These are phyloP conservation scores for Clarias macrocephalus DNA, from an alignment of 2,113 vertebrate genomes.

Conservation along the genomic window DNA sequence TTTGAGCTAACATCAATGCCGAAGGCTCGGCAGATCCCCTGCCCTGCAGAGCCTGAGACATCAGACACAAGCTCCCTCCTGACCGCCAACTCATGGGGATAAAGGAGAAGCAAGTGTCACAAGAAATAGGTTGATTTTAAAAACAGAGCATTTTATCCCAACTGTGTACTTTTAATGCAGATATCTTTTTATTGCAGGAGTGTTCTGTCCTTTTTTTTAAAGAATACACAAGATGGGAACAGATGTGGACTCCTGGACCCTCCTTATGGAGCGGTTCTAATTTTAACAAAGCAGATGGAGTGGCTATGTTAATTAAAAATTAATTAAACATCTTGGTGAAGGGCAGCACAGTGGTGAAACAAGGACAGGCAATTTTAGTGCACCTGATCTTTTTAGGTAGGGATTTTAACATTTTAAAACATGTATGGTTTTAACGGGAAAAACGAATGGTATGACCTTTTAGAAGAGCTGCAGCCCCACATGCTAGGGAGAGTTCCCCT, in stretches of 20 bases:
- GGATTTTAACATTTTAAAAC: constrained; percentile 32
- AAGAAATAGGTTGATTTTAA: too few species aligned
- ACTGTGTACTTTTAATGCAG: not conserved
- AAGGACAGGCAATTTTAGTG: constrained; percentile 11
- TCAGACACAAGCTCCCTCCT: too few species aligned
- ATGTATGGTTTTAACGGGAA: constrained; percentile 27
- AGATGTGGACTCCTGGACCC: too few species aligned
- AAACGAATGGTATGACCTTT: constrained; percentile 6
- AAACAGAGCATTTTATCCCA: constrained; percentile 7
- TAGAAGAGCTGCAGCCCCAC: constrained; percentile 23
- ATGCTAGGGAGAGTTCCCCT: constrained; percentile 30
- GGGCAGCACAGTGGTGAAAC: constrained; percentile 36
- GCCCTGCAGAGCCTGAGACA: too few species aligned
- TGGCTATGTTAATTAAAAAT: too few species aligned
- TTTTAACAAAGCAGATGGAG: too few species aligned
- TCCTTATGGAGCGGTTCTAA: too few species aligned
- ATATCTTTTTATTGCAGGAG: too few species aligned
- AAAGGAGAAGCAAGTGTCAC: too few species aligned
- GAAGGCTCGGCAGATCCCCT: not conserved
- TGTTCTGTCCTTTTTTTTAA: too few species aligned
- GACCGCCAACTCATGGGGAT: too few species aligned
- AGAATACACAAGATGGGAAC: too few species aligned
- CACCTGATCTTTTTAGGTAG: not conserved
- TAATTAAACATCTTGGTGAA: constrained; percentile 35
- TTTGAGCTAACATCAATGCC: not conserved